These are phyloP conservation scores for Psophia crepitans DNA, from an alignment of 2,113 vertebrate genomes.

Conservation along the genomic window DNA sequence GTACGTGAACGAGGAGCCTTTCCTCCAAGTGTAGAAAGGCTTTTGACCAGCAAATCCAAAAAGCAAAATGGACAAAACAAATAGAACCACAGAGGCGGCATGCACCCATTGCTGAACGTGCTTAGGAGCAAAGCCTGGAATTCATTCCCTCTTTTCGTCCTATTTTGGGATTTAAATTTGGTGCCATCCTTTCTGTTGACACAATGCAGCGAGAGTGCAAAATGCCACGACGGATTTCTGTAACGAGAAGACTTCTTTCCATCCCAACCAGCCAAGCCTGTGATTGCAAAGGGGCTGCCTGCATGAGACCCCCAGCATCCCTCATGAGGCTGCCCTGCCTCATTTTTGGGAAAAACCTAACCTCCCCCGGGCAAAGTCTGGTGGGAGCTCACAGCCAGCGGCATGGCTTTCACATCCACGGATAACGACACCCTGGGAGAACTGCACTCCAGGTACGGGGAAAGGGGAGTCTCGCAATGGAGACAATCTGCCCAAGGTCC, in stretches of 20 bases:
- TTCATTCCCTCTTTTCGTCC: neutral
- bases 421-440: neutral
- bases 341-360: neutral
- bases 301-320: neutral
- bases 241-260: neutral
- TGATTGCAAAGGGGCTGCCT: neutral
- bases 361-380: neutral
- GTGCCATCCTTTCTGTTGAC: neutral
- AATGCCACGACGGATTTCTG: neutral
- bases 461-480: neutral
- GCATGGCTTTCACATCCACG: neutral
- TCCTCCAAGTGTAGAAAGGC: neutral
- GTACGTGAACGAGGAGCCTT: neutral
- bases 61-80: neutral
- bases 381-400: neutral
- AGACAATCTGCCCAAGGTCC: neutral
- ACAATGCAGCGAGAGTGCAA: neutral
- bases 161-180: neutral
- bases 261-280: neutral
- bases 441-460: rapidly evolving
- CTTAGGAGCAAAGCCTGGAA: neutral
- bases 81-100: neutral
- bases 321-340: neutral
- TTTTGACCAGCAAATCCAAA: neutral
- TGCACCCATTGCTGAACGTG: neutral